Percentiles rank a stretch among this genome's conserved stretches.
Conservation (phyloP, 2,888 invertebrate genomes). For the Chalcosyrphus nemorum region DNA sequence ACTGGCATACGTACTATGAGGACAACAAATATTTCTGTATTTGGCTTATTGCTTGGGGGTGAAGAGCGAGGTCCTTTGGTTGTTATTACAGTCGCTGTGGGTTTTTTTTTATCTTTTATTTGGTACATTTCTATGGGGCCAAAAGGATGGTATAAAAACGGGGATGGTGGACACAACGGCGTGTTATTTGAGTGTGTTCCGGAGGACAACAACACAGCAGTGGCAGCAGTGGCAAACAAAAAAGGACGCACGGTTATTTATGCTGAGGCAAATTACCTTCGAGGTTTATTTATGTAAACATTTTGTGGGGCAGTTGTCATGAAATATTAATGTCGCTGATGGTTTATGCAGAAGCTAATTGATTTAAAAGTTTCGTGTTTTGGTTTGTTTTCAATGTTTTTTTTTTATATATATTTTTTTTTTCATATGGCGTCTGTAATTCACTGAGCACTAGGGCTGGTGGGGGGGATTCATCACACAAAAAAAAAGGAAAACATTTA, state of each 20-base stretch:
- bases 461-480: background rate
- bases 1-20: slow-evolving; percentile 56
- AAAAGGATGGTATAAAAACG: slow-evolving; percentile 7
- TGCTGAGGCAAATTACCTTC: slow-evolving; percentile 67
- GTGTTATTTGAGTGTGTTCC: background rate
- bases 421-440: slow-evolving; percentile 12
- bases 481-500: slow-evolving; percentile 5
- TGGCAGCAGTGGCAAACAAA: slow-evolving; percentile 23
- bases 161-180: background rate
- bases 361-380: slow-evolving; percentile 70
- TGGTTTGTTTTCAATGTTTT: slow-evolving; percentile 53
- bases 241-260: slow-evolving; percentile 56
- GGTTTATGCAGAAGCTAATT: slow-evolving; percentile 71
- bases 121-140: slow-evolving; percentile 41
- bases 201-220: background rate
- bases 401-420: slow-evolving; percentile 14
- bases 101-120: slow-evolving; percentile 51
- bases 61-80: slow-evolving; percentile 44
- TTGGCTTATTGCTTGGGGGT: slow-evolving; percentile 55
- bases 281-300: slow-evolving; percentile 71
- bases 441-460: background rate
- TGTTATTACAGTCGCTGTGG: slow-evolving; percentile 62
- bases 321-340: slow-evolving; percentile 70
- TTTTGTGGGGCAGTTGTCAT: slow-evolving; percentile 70
- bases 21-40: slow-evolving; percentile 48